phyloP scores from a whole-genome alignment of 2,888 invertebrate species.

The Watsonalla cultraria region DNA sequence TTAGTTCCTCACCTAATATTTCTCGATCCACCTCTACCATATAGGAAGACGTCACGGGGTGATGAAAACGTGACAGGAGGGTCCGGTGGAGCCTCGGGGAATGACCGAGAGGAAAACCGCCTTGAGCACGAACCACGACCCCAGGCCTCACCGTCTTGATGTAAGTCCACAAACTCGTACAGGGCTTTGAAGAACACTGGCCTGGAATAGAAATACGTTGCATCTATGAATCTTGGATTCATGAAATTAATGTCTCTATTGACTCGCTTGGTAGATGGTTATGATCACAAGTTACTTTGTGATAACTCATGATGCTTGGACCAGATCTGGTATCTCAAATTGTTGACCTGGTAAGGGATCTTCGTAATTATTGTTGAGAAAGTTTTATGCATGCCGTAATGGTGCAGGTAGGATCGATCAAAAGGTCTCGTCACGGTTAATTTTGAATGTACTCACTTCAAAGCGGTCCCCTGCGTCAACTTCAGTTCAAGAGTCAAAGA shows the following conservation, averaged over 20 bases:
- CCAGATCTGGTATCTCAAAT: too few relatives aligned
- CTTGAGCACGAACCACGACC: slow-evolving; percentile 87
- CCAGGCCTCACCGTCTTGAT: slow-evolving; percentile 90
- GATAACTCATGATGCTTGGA: too few relatives aligned
- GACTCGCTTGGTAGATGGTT: too few relatives aligned
- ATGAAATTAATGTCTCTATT: too few relatives aligned
- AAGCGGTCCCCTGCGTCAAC: slow-evolving; percentile 89
- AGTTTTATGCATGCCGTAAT: too few relatives aligned
- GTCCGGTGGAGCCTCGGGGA: slow-evolving; percentile 76
- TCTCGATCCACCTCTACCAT: slow-evolving; percentile 89
- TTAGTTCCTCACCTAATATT: slow-evolving; percentile 83
- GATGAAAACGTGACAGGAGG: slow-evolving; percentile 88
- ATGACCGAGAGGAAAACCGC: slow-evolving; percentile 83
- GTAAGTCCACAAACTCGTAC: slow-evolving; percentile 93
- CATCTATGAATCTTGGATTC: too few relatives aligned
- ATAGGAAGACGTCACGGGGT: slow-evolving; percentile 90
- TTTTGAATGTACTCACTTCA: slow-evolving; percentile 79
- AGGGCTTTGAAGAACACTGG: slow-evolving; percentile 90
- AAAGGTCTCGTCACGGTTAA: too few relatives aligned
- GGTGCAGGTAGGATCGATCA: too few relatives aligned
- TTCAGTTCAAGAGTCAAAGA: slow-evolving; percentile 88
- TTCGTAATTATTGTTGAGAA: too few relatives aligned
- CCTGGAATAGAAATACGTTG: slow-evolving; percentile 59
- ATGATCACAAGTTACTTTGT: too few relatives aligned
- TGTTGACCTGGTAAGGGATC: too few relatives aligned